These are phyloP conservation scores for Gerris lacustris DNA, from an alignment of 2,888 invertebrate genomes.

Conservation along the genomic window DNA sequence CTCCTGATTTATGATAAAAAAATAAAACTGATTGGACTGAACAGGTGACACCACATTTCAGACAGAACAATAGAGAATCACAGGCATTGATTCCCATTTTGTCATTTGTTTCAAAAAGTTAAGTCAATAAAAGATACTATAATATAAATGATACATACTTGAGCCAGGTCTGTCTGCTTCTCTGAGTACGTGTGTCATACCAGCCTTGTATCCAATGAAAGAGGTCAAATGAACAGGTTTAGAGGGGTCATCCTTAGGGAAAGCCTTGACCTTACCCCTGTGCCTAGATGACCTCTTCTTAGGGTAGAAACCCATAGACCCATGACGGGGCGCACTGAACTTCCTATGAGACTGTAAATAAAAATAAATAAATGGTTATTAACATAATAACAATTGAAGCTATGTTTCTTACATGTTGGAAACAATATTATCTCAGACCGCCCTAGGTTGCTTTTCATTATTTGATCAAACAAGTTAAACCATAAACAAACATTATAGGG, in stretches of 20 bases:
- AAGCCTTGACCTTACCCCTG: slow-evolving; percentile 98
- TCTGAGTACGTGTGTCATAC: slow-evolving; percentile 98
- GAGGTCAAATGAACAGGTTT: slow-evolving; percentile 97
- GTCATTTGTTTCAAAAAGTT: too few species aligned
- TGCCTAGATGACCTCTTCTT: slow-evolving; percentile 93
- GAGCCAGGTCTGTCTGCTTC: slow-evolving; percentile 98
- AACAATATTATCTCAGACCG: slow-evolving; percentile 26
- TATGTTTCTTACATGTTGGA: neutral
- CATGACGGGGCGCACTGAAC: slow-evolving; percentile 98
- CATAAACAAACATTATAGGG: slow-evolving; percentile 21
- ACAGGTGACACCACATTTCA: too few species aligned
- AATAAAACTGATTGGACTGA: too few species aligned
- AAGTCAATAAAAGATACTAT: too few species aligned
- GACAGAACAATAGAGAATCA: too few species aligned
- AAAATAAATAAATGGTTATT: neutral
- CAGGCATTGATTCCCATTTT: too few species aligned
- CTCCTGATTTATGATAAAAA: too few species aligned
- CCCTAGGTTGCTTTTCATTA: slow-evolving; percentile 21
- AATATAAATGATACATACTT: slow-evolving; percentile 54
- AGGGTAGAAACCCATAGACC: slow-evolving; percentile 99
- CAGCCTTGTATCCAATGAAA: slow-evolving; percentile 97
- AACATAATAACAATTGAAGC: neutral
- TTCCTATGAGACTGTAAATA: slow-evolving; percentile 90
- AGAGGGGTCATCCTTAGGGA: slow-evolving; percentile 91
- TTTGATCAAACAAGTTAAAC: slow-evolving; percentile 19